Percentiles rank a stretch among this genome's conserved stretches.
phyloP scores from a whole-genome alignment of 2,888 invertebrate genomes.

The Apamea anceps region DNA sequence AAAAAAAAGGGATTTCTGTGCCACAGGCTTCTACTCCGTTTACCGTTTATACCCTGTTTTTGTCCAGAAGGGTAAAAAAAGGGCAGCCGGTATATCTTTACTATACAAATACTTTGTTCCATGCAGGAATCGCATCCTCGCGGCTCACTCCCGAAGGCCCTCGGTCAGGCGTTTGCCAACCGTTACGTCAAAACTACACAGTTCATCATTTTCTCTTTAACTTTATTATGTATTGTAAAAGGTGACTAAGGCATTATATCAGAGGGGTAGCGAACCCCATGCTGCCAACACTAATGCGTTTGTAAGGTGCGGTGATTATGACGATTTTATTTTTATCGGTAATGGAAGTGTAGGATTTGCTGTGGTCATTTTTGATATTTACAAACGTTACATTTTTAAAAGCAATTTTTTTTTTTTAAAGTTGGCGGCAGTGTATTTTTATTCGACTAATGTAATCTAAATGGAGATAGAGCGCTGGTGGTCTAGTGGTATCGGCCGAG shows the following conservation, averaged over 20 bases:
- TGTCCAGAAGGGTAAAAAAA: too few relatives aligned
- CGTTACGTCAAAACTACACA: neutral
- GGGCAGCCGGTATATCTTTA: too few relatives aligned
- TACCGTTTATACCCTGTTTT: too few relatives aligned
- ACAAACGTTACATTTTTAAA: too few relatives aligned
- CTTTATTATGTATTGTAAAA: constrained; percentile 15
- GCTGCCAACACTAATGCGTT: constrained; percentile 35
- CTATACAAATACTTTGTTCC: neutral
- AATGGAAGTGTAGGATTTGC: neutral
- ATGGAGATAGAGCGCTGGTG: neutral
- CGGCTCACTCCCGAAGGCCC: neutral
- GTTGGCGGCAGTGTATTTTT: too few relatives aligned
- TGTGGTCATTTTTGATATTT: neutral
- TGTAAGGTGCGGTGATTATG: constrained; percentile 45
- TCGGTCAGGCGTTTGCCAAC: neutral
- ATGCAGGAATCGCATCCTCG: neutral
- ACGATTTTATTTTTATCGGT: constrained; percentile 32
- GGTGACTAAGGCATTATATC: constrained; percentile 42
- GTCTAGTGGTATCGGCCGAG: too few relatives aligned
- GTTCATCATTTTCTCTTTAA: constrained; percentile 26
- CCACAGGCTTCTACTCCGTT: too few relatives aligned
- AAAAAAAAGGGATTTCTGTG: too few relatives aligned
- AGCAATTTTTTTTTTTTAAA: too few relatives aligned
- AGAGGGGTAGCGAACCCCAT: constrained; percentile 35
- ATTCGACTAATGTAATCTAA: neutral